Base-by-base conservation (phyloP, 2,888 invertebrate species). In the Zonitis immaculata region DNA sequence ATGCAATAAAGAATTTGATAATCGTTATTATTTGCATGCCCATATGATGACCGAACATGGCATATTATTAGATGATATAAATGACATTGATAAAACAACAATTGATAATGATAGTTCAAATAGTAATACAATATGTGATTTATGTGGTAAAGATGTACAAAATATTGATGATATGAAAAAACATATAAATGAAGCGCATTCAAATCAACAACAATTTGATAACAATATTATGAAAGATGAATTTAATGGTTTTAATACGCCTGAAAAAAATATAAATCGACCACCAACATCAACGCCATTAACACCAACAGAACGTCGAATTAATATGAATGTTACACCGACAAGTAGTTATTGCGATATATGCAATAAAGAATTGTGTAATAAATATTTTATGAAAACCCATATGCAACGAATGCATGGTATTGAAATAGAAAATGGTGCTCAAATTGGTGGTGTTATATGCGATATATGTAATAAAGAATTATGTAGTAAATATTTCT, bases 391-490 rank as follows among this genome's bases (percentile, higher is more conserved):
- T 77, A 93, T 99, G 89, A 95, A 97, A 75, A 98, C 97, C 1
- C 99, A 99, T 79, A 97, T 97, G 94, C 89, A 95, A 73, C 88
- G 96, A 73, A 97, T 99, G 93, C 99, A 95, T 76, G 94, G 94
- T 42, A 95, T 95, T 66, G 92, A 93, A 72, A 88, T 95, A 46
- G 93, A 94, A 76, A 92, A 91, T 69, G 93, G 92, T 16, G 89
- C 93, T 28, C 92, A 91, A 73, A 89, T 94, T 32, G 94, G 94
- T 6, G 95, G 95, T 18, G 95, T 94, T 6, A 90, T 95, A 44
- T 96, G 96, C 77, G 95, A 96, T 76, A 93, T 99, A 62, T 99
- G 99, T 77, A 94, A 96, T 79, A 96, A 96, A 76, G 96, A 98
- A 77, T 80, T 99, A 49, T 97, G 97, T 80, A 96, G 95, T 77